Conservation (phyloP, 2,797 vertebrate genomes). For the Acipenser ruthenus region DNA sequence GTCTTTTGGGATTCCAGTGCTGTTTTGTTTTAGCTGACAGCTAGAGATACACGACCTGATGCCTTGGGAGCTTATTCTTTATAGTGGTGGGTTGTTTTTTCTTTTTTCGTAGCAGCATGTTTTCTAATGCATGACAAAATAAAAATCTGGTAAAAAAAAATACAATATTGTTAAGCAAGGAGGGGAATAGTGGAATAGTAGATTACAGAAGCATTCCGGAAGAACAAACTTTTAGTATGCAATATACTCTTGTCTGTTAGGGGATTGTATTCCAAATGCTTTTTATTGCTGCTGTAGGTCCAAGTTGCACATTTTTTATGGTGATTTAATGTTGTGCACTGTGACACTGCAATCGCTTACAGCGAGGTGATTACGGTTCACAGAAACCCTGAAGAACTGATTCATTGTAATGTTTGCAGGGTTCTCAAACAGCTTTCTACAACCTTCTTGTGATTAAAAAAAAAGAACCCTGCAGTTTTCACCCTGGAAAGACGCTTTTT, state of each 20-base stretch:
- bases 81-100: constrained; percentile 7
- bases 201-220: too few species aligned
- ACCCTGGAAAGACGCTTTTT: background rate
- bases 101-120: background rate
- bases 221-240: too few species aligned
- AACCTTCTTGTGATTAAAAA: background rate
- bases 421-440: background rate
- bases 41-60: constrained; percentile 16
- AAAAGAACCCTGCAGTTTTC: background rate
- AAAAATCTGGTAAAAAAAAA: too few species aligned
- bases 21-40: constrained; percentile 29
- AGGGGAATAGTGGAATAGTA: too few species aligned
- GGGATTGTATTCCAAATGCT: too few species aligned
- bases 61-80: constrained; percentile 10
- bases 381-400: constrained; percentile 5
- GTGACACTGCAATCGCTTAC: background rate
- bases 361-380: background rate
- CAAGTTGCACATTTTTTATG: background rate
- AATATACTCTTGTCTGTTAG: too few species aligned
- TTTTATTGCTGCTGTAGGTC: background rate
- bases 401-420: constrained; percentile 4
- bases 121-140: background rate
- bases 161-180: too few species aligned
- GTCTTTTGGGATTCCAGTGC: constrained; percentile 25
- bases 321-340: background rate